Evolutionary conservation across 2,888 invertebrate species (phyloP), one percentile per base, ranked within the genome.

Genomic region (Cryptops parisi): DNA sequence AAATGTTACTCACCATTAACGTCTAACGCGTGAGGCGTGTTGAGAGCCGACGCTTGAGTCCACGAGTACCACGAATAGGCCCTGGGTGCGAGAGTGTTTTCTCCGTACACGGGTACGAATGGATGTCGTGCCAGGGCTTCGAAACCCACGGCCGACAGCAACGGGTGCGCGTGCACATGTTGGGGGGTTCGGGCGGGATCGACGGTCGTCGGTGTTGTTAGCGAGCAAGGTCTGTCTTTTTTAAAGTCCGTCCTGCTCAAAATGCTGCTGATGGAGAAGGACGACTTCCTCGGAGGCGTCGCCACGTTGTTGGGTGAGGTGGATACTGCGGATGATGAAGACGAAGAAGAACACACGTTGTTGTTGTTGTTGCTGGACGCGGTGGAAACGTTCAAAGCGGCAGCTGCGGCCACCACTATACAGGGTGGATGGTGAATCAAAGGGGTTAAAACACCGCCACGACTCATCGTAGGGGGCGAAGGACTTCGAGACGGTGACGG

Each of bases 211-310:
- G 33, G 6, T 15, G 33, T 33, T 24, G n/a, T n/a, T n/a, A n/a
- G n/a, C n/a, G n/a, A n/a, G n/a, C n/a, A n/a, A n/a, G 46, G 46
- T 21, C 46, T 4, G 6, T 46, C 46, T 4, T 17, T 25, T 24
- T 46, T 46, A 25, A 46, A 46, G 25, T 46, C 46, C 24, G 22
- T 46, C 3, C 46, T 22, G 24, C 46, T 46, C 24, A 46, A 24
- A 23, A 46, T 46, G n/a, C 46, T 46, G 25, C 25, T 46, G 46
- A 46, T 46, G 22, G 46, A 46, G 24, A 46, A 46, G 46, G 46
- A 46, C 24, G 22, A 24, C 23, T 25, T 22, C 17, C 46, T 46
- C 3, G 46, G 46, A 22, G 46, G 17, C 46, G 24, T 46, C 9
- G 46, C 24, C 23, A 25, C 17, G 4, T 22, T 17, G 9, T 22